Base-by-base conservation (phyloP, 2,888 invertebrate species). In the Meteorus cinctellus region DNA sequence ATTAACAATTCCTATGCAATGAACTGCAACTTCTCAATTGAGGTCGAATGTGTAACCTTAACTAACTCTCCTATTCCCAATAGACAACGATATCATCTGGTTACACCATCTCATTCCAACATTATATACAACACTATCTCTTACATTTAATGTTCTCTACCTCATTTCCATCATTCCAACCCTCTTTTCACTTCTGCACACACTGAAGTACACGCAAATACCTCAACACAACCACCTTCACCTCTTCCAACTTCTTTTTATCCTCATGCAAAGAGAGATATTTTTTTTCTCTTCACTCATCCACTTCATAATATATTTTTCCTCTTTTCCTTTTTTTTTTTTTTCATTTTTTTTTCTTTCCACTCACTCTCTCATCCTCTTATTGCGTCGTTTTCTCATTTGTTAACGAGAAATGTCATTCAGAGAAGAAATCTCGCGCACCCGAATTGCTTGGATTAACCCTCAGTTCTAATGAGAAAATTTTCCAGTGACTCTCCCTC, bases 391-490 rank as follows among this genome's bases (percentile, higher is more conserved):
- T 55, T 24, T 41, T 63, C 51, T 59, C 62, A 65, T 71, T 29
- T 45, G 66, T 41, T 48, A 41, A 27, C 24, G 67, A 76, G 72
- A 68, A 76, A 66, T 51, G 48, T 45, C 68, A 76, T 68, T 72
- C 68, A 72, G 67, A 75, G 72, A 76, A 55, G 55, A 55, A 55
- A 67, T 72, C 76, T 68, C 68, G 72, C 68, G 31, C 36, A 67
- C 68, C 48, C 55, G 72, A 76, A 76, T 76, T 76, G 76, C 76
- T 76, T 67, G 76, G 72, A 76, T 76, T 76, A 76, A 76, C 68
- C 72, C 72, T 63, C 55, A 55, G 19, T 19, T 55, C 76, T 76
- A 76, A 76, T 76, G 71, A 76, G 76, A 76, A 76, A 76, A 72
- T 72, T 76, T 75, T 65, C 72, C 72, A 66, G 62, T 72, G 67